These are phyloP conservation scores for Tachysurus fulvidraco DNA, from an alignment of 2,113 vertebrate species.

Conservation along the genomic window DNA sequence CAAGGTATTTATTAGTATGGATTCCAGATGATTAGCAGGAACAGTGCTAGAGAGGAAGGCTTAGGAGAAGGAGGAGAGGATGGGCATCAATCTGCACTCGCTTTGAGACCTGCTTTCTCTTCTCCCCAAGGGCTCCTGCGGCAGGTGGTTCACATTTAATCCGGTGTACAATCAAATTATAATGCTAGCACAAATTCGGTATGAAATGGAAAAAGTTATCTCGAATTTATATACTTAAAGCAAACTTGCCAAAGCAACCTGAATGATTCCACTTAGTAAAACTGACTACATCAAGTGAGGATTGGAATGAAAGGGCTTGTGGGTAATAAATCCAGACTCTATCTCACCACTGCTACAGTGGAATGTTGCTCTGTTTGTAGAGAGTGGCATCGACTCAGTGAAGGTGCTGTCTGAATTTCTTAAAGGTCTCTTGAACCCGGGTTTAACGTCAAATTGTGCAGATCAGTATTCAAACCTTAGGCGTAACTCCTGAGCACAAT, in stretches of 20 bases:
- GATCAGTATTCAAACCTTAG: background rate
- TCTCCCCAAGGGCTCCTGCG: slow-evolving; percentile 66
- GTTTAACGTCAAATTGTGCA: background rate
- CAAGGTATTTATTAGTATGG: slow-evolving; percentile 77
- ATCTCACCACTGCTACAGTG: slow-evolving; percentile 30
- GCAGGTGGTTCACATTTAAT: slow-evolving; percentile 80
- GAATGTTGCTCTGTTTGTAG: slow-evolving; percentile 32
- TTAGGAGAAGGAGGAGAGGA: slow-evolving; percentile 61
- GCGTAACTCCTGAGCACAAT: background rate
- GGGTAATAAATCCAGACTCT: slow-evolving; percentile 40
- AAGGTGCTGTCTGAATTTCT: background rate
- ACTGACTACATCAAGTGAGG: slow-evolving; percentile 43
- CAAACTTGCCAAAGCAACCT: slow-evolving; percentile 65
- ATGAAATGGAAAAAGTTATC: slow-evolving; percentile 77
- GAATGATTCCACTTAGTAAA: slow-evolving; percentile 58
- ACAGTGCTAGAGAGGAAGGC: slow-evolving; percentile 60
- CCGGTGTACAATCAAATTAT: slow-evolving; percentile 65
- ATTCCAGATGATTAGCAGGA: slow-evolving; percentile 77
- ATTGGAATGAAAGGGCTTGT: slow-evolving; percentile 31
- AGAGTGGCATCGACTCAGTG: slow-evolving; percentile 6
- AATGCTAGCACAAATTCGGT: slow-evolving; percentile 61
- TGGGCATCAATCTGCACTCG: slow-evolving; percentile 67
- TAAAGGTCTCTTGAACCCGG: background rate
- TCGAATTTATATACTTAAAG: slow-evolving; percentile 33
- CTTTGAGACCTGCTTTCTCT: slow-evolving; percentile 61